Evolutionary conservation across 2,797 vertebrate genomes (phyloP).

Genomic region (Phoebastria nigripes): DNA sequence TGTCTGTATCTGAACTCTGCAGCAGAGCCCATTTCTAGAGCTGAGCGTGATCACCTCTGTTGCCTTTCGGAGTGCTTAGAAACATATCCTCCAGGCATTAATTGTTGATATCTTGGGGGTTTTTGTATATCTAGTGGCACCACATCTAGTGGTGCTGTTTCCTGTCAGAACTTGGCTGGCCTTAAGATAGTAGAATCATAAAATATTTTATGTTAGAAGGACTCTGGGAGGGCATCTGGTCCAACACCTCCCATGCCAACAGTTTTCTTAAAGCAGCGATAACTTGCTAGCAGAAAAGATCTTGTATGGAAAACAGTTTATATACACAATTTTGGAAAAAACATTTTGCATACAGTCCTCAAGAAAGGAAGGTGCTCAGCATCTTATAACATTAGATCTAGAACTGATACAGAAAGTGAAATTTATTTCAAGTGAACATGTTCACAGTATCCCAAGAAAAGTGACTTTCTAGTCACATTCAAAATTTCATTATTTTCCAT

Average conservation of each 20-base stretch:
- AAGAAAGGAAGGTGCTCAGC: neutral
- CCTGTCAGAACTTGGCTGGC: neutral
- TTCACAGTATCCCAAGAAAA: neutral
- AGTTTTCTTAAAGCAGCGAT: neutral
- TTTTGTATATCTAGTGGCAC: neutral
- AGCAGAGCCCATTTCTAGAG: neutral
- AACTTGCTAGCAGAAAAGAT: neutral
- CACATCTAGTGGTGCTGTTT: neutral
- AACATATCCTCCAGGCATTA: neutral
- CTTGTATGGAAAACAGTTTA: neutral
- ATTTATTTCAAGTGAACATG: neutral
- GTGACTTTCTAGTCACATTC: neutral
- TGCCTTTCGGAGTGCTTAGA: neutral
- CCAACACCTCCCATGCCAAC: neutral
- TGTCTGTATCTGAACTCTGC: neutral
- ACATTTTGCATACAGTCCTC: neutral
- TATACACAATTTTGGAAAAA: neutral
- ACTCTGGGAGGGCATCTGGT: neutral
- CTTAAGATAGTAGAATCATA: neutral
- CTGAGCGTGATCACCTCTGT: neutral
- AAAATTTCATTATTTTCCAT: neutral
- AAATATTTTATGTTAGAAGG: neutral
- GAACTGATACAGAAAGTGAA: neutral
- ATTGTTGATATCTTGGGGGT: accelerated
- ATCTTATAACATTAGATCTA: neutral